Base-by-base conservation (phyloP, 2,888 invertebrate species). In the Leptothorax acervorum region DNA sequence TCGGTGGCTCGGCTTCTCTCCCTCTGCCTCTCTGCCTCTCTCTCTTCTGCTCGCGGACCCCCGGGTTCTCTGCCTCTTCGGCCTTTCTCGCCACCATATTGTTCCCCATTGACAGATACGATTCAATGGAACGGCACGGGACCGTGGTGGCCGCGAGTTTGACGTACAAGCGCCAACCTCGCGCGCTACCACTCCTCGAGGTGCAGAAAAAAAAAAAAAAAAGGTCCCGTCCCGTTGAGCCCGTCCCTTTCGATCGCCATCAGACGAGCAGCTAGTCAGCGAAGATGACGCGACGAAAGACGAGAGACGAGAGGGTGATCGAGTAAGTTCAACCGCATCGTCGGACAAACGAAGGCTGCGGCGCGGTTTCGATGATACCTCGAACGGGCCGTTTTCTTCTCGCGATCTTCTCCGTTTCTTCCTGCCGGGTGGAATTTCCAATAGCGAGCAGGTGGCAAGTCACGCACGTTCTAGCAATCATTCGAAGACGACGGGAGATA, bases 81-180 rank as follows among this genome's bases (percentile, higher is more conserved):
- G 73, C 31, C 85, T 84, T 85, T 63, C 82, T 87, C 82, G 85
- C 88, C 87, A 85, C 86, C 91, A 92, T 92, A 93, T 90, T 91
- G 91, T 92, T 92, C 91, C 83, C 90, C 92, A 92, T 93, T 93
- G 92, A 93, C 93, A 93, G 92, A 91, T 93, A 93, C 92, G 92
- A 93, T 93, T 93, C 92, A 93, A 93, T 93, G 92, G 90, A 91
- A 89, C 86, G 84, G 82, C 87, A 65, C 45, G 81, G 84, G 75
- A 76, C 85, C 82, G 81, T 87, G 88, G 88, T 89, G 88, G 90
- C 88, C 88, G 81, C 85, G 78, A 63, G 70, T 90, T 89, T 86
- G 87, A 90, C 89, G 89, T 53, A 83, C 82, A 82, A 85, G 86
- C 86, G 85, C 83, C 86, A 75, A 62, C 68, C 51, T 85, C 63